These are phyloP conservation scores for Ametastegia equiseti DNA, from an alignment of 2,888 invertebrate species.

Conservation along the genomic window DNA sequence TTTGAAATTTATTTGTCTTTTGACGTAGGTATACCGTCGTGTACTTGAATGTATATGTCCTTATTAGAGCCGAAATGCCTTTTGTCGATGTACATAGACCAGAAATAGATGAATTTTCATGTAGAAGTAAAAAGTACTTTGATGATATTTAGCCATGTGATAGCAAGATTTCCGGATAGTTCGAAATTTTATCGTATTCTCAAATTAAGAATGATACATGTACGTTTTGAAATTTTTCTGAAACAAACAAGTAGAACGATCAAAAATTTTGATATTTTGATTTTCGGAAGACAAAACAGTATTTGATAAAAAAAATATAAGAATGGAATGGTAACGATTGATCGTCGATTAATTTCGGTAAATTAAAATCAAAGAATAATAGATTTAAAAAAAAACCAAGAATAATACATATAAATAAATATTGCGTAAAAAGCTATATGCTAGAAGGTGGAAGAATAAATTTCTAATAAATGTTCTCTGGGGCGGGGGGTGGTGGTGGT, in stretches of 20 bases:
- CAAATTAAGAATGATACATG: not conserved
- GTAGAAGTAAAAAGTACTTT: not conserved
- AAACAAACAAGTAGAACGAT: too few species aligned
- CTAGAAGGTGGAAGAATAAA: conserved; percentile 12
- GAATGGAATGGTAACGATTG: not conserved
- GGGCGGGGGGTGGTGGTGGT: too few species aligned
- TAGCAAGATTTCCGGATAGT: not conserved
- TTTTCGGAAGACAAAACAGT: not conserved
- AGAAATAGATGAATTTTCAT: not conserved
- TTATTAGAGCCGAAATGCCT: not conserved
- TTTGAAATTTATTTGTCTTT: not conserved
- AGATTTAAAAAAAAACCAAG: not conserved
- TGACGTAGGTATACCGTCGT: not conserved
- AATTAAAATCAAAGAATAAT: not conserved
- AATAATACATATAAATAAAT: not conserved
- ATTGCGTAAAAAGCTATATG: not conserved
- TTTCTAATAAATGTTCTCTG: conserved; percentile 33
- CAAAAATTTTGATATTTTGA: not conserved
- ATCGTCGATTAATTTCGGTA: not conserved
- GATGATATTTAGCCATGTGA: not conserved
- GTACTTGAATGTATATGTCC: not conserved
- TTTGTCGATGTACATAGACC: not conserved
- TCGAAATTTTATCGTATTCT: not conserved
- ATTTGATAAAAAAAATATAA: not conserved
- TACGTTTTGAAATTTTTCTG: too few species aligned